Percentiles rank a stretch among this genome's conserved stretches.
Evolutionary conservation across 1,140 invertebrate species (phyloP).

Genomic region (Zelostemma sp.): DNA sequence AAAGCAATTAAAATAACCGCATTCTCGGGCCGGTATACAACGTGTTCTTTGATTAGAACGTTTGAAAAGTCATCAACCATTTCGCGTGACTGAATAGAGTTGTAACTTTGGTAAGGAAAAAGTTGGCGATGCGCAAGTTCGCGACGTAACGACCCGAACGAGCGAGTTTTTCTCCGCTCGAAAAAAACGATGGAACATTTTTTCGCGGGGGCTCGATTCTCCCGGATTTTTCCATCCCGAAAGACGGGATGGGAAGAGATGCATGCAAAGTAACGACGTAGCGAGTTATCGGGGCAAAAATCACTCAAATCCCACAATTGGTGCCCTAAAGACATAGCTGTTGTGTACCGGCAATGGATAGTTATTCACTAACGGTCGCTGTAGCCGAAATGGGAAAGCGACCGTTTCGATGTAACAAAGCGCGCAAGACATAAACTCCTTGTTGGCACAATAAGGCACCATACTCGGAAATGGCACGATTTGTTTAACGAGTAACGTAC

Average conservation of each 20-base stretch:
- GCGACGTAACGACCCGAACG: neutral
- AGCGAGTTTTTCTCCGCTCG: no score
- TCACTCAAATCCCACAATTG: constrained; percentile 20
- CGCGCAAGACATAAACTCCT: constrained; percentile 20
- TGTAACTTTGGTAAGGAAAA: neutral
- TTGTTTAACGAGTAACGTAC: neutral
- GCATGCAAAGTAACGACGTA: constrained; percentile 24
- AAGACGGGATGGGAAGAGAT: constrained; percentile 12
- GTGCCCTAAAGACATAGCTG: constrained; percentile 29
- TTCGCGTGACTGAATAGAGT: constrained; percentile 24
- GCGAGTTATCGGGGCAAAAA: constrained; percentile 34
- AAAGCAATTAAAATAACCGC: constrained; percentile 20
- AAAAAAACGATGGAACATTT: no score
- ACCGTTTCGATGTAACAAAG: constrained; percentile 42
- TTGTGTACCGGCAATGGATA: constrained; percentile 26
- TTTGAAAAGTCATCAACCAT: constrained; percentile 21
- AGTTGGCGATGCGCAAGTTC: neutral
- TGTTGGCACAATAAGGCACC: constrained; percentile 22
- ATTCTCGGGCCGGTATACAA: constrained; percentile 1
- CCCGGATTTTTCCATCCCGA: constrained; percentile 19
- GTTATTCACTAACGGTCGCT: constrained; percentile 41
- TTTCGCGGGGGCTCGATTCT: no score
- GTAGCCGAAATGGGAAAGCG: constrained; percentile 36
- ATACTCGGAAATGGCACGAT: constrained; percentile 4
- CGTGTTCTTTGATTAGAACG: constrained; percentile 18